Conservation (phyloP, 2,797 vertebrate species). For the Acanthiza pusilla region DNA sequence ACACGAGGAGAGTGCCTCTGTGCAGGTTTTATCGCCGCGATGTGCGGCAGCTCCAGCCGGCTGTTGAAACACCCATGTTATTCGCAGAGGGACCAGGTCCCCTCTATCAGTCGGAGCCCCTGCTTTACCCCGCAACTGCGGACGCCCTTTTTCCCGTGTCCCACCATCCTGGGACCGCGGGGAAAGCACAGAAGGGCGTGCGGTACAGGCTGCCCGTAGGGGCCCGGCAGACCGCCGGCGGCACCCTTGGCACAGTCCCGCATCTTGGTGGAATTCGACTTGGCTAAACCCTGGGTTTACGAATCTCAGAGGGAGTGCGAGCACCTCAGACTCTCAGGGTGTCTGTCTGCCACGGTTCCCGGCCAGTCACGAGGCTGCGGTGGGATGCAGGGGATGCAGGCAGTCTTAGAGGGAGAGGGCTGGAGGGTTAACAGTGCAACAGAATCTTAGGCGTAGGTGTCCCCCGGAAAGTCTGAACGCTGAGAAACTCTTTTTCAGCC, state of each 20-base stretch:
- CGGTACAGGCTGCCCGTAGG: not conserved
- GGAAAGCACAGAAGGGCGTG: not conserved
- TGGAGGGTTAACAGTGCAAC: rapidly evolving
- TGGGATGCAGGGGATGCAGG: not conserved
- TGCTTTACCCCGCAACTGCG: not conserved
- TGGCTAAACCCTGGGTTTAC: not conserved
- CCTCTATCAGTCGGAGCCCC: not conserved
- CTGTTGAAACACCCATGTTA: not conserved
- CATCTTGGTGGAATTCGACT: not conserved
- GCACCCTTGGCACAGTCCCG: not conserved
- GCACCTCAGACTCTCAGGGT: not conserved
- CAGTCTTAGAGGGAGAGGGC: too few species aligned
- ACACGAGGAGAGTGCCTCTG: not conserved
- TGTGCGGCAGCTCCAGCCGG: not conserved
- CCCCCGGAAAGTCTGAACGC: not conserved
- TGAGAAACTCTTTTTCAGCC: not conserved
- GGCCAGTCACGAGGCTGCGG: not conserved
- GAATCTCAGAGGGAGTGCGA: not conserved
- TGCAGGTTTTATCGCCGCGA: not conserved
- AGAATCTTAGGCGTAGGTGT: not conserved
- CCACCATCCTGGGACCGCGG: too few species aligned
- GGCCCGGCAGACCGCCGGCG: not conserved
- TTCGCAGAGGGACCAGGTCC: not conserved
- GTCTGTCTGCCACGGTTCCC: not conserved
- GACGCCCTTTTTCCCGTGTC: not conserved